phyloP scores from a whole-genome alignment of 1,140 invertebrate genomes.

The Drosophila azteca region DNA sequence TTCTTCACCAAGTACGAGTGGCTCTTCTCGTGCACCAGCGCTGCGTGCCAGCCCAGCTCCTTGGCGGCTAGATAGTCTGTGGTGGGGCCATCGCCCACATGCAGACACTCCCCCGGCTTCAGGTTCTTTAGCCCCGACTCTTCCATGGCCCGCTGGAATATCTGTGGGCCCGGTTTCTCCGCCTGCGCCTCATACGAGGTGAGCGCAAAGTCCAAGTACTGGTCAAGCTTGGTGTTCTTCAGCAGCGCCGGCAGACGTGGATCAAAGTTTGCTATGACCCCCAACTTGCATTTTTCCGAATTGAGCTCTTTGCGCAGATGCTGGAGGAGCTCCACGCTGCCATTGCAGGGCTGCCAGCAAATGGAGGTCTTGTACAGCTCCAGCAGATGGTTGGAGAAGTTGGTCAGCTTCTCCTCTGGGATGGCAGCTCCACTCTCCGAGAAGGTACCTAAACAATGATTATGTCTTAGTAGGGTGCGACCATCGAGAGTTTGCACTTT shows the following conservation, averaged over 20 bases:
- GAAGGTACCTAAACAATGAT: constrained; percentile 61
- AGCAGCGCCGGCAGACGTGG: constrained; percentile 89
- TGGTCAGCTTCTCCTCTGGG: constrained; percentile 84
- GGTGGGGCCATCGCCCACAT: constrained; percentile 91
- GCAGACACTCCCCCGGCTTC: constrained; percentile 87
- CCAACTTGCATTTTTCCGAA: constrained; percentile 85
- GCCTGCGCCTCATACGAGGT: constrained; percentile 89
- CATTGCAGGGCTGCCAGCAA: constrained; percentile 89
- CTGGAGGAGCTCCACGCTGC: constrained; percentile 87
- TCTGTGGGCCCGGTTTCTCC: constrained; percentile 90
- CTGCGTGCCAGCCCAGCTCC: constrained; percentile 90
- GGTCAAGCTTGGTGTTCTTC: constrained; percentile 86
- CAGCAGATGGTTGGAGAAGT: constrained; percentile 87
- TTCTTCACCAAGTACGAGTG: constrained; percentile 65
- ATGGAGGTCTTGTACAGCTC: constrained; percentile 87
- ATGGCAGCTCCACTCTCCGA: constrained; percentile 78
- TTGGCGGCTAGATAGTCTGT: constrained; percentile 92
- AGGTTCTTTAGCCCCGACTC: constrained; percentile 83
- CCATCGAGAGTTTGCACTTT: constrained; percentile 29
- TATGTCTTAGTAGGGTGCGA: background rate
- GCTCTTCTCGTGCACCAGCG: constrained; percentile 85
- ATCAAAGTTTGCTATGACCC: constrained; percentile 95
- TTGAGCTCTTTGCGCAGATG: constrained; percentile 84
- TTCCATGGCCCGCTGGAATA: constrained; percentile 89
- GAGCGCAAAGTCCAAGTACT: constrained; percentile 92